Conservation (phyloP, 2,888 invertebrate genomes). For the Hirtodrosophila histrioides region DNA sequence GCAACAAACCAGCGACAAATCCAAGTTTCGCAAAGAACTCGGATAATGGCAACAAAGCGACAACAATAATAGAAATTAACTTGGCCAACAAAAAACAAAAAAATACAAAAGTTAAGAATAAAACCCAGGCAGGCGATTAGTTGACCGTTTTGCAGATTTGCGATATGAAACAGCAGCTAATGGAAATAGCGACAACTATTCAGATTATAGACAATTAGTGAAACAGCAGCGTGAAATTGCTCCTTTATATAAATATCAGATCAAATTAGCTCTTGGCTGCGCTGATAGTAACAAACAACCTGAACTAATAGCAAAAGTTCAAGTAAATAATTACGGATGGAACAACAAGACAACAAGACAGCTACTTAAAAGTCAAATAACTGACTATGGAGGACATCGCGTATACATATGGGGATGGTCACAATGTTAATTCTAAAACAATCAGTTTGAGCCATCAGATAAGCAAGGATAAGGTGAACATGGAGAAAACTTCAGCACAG, state of each 20-base stretch:
- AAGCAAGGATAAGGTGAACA: too few species aligned
- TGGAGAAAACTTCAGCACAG: too few species aligned
- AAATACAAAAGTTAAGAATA: conserved; percentile 11
- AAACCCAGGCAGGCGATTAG: conserved; percentile 49
- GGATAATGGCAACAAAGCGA: conserved; percentile 44
- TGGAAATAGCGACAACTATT: conserved; percentile 37
- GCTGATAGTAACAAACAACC: conserved; percentile 18
- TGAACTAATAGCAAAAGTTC: too few species aligned
- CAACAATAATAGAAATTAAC: conserved; percentile 71
- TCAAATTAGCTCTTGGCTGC: conserved; percentile 41
- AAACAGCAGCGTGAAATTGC: conserved; percentile 34
- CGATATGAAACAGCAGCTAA: conserved; percentile 44
- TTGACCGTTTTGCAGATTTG: conserved; percentile 58
- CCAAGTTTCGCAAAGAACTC: conserved; percentile 46
- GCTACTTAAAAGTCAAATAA: too few species aligned
- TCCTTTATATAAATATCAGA: conserved; percentile 24
- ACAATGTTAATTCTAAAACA: too few species aligned
- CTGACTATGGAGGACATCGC: too few species aligned
- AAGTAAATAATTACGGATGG: too few species aligned
- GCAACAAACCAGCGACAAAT: conserved; percentile 52
- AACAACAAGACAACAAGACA: too few species aligned
- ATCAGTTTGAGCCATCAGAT: too few species aligned
- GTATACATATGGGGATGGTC: too few species aligned
- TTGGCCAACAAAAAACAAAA: conserved; percentile 24
- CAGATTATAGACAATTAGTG: conserved; percentile 48